Percentiles rank a stretch among this genome's conserved stretches.
phyloP scores from a whole-genome alignment of 2,113 vertebrate genomes.

The Dicentrarchus labrax region DNA sequence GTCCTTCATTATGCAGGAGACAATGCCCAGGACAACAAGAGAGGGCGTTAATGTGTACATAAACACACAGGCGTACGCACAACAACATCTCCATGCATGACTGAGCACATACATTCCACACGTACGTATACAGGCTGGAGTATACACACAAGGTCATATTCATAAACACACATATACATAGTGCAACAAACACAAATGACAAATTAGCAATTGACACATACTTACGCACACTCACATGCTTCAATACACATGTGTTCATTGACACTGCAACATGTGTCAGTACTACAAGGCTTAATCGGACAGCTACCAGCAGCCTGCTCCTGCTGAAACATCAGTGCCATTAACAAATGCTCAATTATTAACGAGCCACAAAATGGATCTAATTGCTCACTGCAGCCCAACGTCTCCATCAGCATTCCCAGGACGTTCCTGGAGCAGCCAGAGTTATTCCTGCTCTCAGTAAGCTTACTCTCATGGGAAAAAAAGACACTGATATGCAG shows the following conservation, averaged over 20 bases:
- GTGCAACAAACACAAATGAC: neutral
- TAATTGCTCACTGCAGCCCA: constrained; percentile 63
- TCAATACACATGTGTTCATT: constrained; percentile 8
- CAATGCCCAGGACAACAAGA: constrained; percentile 55
- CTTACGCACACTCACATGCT: neutral
- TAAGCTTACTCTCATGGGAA: constrained; percentile 9
- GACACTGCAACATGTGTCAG: constrained; percentile 54
- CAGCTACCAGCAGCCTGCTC: constrained; percentile 38
- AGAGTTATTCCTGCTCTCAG: constrained; percentile 46
- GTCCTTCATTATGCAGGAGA: constrained; percentile 84
- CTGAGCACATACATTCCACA: constrained; percentile 22
- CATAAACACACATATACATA: neutral
- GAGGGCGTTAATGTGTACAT: constrained; percentile 28
- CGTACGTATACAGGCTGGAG: neutral
- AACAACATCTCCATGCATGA: constrained; percentile 36
- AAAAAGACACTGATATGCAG: constrained; percentile 25
- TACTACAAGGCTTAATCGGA: constrained; percentile 47
- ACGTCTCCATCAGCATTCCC: constrained; percentile 64
- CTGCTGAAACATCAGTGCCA: constrained; percentile 57
- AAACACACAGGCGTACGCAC: constrained; percentile 14
- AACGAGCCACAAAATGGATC: constrained; percentile 70
- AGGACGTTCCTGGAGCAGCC: constrained; percentile 35
- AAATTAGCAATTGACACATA: neutral
- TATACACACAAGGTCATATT: constrained; percentile 37
- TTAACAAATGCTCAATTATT: constrained; percentile 78